A percentile compares a stretch with the other conserved stretches of the same genome.
These are phyloP conservation scores for Hydrolagus affinis DNA, from an alignment of 2,113 vertebrate genomes.

Conservation along the genomic window DNA sequence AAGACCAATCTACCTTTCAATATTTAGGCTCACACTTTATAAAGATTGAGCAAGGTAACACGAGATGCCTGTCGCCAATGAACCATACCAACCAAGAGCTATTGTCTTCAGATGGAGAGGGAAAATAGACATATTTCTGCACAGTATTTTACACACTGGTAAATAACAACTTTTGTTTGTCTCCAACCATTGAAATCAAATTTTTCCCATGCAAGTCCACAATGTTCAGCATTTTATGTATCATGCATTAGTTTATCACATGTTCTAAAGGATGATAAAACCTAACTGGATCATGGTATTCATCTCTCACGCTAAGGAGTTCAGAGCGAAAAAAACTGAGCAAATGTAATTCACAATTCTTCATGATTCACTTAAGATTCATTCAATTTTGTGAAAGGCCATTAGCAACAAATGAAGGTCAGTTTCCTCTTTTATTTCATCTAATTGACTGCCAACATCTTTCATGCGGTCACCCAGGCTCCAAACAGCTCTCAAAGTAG, in stretches of 20 bases:
- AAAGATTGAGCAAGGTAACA: too few species aligned
- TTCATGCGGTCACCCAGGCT: constrained; percentile 53
- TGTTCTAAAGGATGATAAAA: constrained; percentile 9
- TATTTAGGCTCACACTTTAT: too few species aligned
- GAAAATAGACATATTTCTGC: too few species aligned
- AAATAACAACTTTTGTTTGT: neutral
- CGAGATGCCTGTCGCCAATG: too few species aligned
- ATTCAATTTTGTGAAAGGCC: constrained; percentile 44
- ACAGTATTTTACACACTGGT: neutral
- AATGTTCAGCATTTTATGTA: neutral
- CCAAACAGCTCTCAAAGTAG: constrained; percentile 52
- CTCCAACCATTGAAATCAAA: neutral
- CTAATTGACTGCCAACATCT: constrained; percentile 59
- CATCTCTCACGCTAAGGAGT: constrained; percentile 44
- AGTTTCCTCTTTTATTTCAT: constrained; percentile 54
- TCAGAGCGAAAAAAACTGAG: constrained; percentile 43
- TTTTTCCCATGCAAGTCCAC: neutral
- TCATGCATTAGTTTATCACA: neutral
- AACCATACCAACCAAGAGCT: too few species aligned
- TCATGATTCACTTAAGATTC: constrained; percentile 44
- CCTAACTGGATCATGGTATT: constrained; percentile 34
- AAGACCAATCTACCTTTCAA: too few species aligned
- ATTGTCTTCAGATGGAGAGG: too few species aligned
- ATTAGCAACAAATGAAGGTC: constrained; percentile 55
- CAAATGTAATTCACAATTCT: constrained; percentile 52